These are phyloP conservation scores for Lutjanus erythropterus DNA, from an alignment of 2,113 vertebrate genomes.

Conservation along the genomic window DNA sequence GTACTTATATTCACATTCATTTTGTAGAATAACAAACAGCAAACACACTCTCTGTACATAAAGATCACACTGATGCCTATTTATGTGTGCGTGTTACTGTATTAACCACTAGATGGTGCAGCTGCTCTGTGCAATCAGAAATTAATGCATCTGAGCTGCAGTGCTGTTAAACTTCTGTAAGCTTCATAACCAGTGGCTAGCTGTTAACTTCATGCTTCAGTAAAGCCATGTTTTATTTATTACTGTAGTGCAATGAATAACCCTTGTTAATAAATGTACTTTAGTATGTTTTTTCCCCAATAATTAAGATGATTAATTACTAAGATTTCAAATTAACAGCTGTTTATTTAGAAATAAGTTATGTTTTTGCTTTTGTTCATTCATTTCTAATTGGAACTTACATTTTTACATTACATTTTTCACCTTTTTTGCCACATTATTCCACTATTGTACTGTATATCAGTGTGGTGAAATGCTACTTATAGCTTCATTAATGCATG, in stretches of 20 bases:
- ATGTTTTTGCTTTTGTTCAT: background rate
- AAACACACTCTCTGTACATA: too few species aligned
- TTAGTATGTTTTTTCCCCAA: too few species aligned
- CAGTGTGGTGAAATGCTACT: background rate
- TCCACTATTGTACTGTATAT: background rate
- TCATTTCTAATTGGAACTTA: background rate
- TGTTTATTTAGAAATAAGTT: background rate
- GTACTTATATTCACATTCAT: too few species aligned
- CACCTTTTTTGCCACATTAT: background rate
- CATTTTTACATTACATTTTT: background rate
- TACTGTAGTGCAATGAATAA: background rate
- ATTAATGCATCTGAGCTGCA: background rate
- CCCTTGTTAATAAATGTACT: background rate
- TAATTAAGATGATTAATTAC: too few species aligned
- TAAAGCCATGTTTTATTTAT: background rate
- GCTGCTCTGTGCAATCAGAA: slow-evolving; percentile 15
- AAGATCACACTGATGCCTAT: background rate
- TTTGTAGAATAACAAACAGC: background rate
- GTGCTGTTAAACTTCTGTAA: background rate
- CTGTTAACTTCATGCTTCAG: background rate
- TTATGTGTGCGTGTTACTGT: background rate
- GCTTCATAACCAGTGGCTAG: background rate
- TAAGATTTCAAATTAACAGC: background rate
- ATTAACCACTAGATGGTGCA: slow-evolving; percentile 62
- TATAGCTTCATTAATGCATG: background rate